These are phyloP conservation scores for Lycia hirtaria DNA, from an alignment of 2,888 invertebrate genomes.

Conservation along the genomic window DNA sequence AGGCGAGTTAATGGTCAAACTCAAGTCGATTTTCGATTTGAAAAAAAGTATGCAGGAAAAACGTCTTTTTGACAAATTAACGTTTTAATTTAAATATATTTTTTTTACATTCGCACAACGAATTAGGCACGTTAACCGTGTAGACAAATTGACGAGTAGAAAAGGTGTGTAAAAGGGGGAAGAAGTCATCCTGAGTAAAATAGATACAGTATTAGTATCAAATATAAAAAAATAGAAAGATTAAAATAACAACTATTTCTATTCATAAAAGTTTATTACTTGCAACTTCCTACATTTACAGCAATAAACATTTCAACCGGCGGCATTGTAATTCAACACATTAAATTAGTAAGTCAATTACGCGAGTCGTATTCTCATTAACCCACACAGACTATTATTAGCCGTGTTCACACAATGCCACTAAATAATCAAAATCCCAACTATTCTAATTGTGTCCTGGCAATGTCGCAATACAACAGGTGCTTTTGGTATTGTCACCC, in stretches of 20 bases:
- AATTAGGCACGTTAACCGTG: too few species aligned
- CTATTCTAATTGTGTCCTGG: slow-evolving; percentile 40
- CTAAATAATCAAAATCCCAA: slow-evolving; percentile 36
- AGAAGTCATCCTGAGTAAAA: too few species aligned
- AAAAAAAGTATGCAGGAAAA: too few species aligned
- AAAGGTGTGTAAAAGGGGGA: too few species aligned
- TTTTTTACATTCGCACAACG: too few species aligned
- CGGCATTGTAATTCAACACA: slow-evolving; percentile 12
- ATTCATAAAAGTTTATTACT: not conserved
- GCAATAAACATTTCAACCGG: slow-evolving; percentile 5
- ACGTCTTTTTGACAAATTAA: too few species aligned
- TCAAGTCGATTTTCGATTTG: too few species aligned
- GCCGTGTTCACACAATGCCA: slow-evolving; percentile 28
- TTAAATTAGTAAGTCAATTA: slow-evolving; percentile 22
- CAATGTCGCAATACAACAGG: slow-evolving; percentile 40
- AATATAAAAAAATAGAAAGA: not conserved
- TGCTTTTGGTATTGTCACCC: slow-evolving; percentile 14
- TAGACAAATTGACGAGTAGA: too few species aligned
- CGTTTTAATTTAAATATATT: too few species aligned
- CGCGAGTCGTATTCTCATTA: slow-evolving; percentile 22
- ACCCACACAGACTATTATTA: slow-evolving; percentile 30
- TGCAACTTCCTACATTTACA: not conserved
- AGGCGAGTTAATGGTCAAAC: too few species aligned
- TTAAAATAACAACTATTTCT: not conserved
- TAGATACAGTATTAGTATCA: not conserved